These are phyloP conservation scores for Meganola albula DNA, from an alignment of 2,888 invertebrate genomes.

Conservation along the genomic window DNA sequence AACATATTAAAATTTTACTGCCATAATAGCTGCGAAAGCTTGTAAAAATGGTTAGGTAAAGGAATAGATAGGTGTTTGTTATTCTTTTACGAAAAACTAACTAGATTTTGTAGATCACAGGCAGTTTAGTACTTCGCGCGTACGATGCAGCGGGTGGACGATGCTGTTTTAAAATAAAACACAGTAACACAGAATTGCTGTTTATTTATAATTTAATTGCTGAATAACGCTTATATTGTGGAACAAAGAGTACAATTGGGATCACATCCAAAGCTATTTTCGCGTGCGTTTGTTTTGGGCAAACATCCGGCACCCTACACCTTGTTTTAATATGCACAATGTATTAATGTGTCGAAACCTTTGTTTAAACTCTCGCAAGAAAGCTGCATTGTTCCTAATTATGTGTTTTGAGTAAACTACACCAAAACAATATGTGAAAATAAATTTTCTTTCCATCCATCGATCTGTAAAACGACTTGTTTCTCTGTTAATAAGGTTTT, in stretches of 20 bases:
- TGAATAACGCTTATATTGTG: slow-evolving; percentile 29
- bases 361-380: slow-evolving; percentile 25
- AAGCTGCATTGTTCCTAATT: slow-evolving; percentile 19
- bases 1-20: too few species aligned
- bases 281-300: slow-evolving; percentile 47
- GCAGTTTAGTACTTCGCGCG: too few species aligned
- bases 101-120: too few species aligned
- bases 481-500: too few species aligned
- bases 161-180: not conserved
- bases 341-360: slow-evolving; percentile 37
- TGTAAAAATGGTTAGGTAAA: too few species aligned
- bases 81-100: too few species aligned
- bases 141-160: too few species aligned
- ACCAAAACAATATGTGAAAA: slow-evolving; percentile 11
- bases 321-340: slow-evolving; percentile 49
- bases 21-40: too few species aligned
- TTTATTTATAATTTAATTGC: slow-evolving; percentile 27
- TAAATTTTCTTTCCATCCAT: too few species aligned
- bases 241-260: slow-evolving; percentile 45
- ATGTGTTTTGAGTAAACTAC: slow-evolving; percentile 20
- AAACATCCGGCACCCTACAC: slow-evolving; percentile 56
- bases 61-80: too few species aligned
- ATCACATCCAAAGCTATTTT: slow-evolving; percentile 51
- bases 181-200: not conserved
- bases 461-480: too few species aligned